Conservation (phyloP, 2,113 vertebrate genomes). For the Mastomys natalensis region DNA sequence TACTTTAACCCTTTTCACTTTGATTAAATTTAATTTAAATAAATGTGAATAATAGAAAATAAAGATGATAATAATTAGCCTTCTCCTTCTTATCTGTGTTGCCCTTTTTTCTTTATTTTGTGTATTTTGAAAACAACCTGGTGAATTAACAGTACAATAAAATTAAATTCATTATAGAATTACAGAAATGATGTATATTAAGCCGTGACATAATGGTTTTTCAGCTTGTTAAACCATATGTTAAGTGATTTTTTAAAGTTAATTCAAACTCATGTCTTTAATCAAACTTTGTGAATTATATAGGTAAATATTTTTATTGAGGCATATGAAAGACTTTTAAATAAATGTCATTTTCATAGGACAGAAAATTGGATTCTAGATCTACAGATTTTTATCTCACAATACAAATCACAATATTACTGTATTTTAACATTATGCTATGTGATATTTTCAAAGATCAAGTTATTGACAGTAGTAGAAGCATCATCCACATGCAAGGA, state of each 20-base stretch:
- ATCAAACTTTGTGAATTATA: neutral
- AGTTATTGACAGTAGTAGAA: conserved; percentile 55
- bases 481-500: neutral
- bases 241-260: neutral
- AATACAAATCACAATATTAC: conserved; percentile 13
- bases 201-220: neutral
- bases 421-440: neutral
- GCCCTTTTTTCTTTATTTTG: conserved; percentile 4
- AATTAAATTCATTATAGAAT: conserved; percentile 60
- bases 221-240: conserved; percentile 50
- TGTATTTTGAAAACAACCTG: conserved; percentile 55
- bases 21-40: neutral
- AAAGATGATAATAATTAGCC: neutral
- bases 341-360: neutral
- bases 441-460: conserved; percentile 70
- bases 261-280: conserved; percentile 58
- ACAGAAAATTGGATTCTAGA: conserved; percentile 31
- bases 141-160: neutral
- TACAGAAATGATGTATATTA: conserved; percentile 65
- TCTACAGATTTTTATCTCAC: conserved; percentile 13
- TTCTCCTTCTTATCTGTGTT: neutral
- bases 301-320: conserved; percentile 62
- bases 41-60: neutral
- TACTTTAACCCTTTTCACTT: neutral
- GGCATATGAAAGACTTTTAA: neutral